Percentiles rank a stretch among this genome's conserved stretches.
phyloP scores from a whole-genome alignment of 2,113 vertebrate genomes.

The Neopipo cinnamomea region DNA sequence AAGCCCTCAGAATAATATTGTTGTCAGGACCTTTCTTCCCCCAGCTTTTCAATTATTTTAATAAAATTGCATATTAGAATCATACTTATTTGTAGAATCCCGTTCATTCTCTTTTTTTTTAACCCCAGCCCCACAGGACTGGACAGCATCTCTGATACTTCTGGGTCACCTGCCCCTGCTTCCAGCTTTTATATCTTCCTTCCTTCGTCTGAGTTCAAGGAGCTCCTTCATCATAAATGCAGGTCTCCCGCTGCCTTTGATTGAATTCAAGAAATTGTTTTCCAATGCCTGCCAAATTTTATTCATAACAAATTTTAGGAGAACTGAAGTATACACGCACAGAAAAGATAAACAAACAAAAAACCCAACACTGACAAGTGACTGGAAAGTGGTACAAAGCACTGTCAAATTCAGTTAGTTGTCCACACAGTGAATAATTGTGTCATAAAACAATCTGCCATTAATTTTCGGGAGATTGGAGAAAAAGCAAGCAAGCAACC shows the following conservation, averaged over 20 bases:
- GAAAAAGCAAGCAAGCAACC: not conserved
- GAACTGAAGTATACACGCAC: not conserved
- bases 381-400: not conserved
- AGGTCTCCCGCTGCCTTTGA: not conserved
- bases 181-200: not conserved
- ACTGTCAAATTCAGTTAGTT: not conserved
- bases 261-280: not conserved
- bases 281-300: not conserved
- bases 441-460: not conserved
- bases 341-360: not conserved
- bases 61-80: not conserved
- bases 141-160: not conserved
- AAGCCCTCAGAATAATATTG: not conserved
- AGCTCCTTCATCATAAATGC: not conserved
- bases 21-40: rapidly evolving
- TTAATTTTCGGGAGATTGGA: not conserved
- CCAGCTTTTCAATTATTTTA: not conserved
- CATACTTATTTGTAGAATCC: not conserved
- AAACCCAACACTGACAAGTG: not conserved
- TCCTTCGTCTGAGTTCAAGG: not conserved
- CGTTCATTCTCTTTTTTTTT: not conserved
- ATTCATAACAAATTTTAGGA: not conserved
- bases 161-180: not conserved
- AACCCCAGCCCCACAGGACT: not conserved
- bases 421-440: not conserved